These are phyloP conservation scores for Eucera pruinosa DNA, from an alignment of 2,888 invertebrate species.

Conservation along the genomic window DNA sequence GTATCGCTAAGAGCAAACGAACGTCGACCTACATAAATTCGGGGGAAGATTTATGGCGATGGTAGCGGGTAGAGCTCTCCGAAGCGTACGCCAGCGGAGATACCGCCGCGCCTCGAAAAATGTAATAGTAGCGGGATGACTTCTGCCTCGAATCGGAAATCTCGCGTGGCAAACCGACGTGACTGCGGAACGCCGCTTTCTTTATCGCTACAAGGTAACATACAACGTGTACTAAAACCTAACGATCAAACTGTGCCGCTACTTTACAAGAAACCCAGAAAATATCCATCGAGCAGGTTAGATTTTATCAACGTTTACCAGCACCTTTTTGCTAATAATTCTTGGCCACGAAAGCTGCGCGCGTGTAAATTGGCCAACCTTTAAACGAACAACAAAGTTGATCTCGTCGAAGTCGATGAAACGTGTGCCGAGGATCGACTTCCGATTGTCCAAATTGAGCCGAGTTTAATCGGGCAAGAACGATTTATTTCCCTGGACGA, in stretches of 20 bases:
- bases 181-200: conserved; percentile 5
- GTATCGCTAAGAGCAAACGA: conserved; percentile 25
- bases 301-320: too few relatives aligned
- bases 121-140: conserved; percentile 23
- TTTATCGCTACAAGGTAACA: not conserved
- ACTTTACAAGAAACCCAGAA: too few relatives aligned
- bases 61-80: not conserved
- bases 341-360: too few relatives aligned
- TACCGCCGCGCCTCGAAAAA: conserved; percentile 15
- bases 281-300: too few relatives aligned
- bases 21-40: conserved; percentile 39
- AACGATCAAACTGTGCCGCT: not conserved
- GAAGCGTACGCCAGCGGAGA: not conserved
- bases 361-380: too few relatives aligned
- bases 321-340: too few relatives aligned
- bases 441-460: too few relatives aligned
- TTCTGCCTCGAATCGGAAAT: conserved; percentile 11
- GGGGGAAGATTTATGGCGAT: conserved; percentile 25
- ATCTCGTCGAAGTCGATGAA: too few relatives aligned
- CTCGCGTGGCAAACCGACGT: conserved; percentile 18
- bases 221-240: not conserved
- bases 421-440: too few relatives aligned
- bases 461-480: too few relatives aligned
- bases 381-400: too few relatives aligned
- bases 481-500: too few relatives aligned